Base-by-base conservation (phyloP, 2,797 vertebrate species). In the Notoglanidium macrostoma region DNA sequence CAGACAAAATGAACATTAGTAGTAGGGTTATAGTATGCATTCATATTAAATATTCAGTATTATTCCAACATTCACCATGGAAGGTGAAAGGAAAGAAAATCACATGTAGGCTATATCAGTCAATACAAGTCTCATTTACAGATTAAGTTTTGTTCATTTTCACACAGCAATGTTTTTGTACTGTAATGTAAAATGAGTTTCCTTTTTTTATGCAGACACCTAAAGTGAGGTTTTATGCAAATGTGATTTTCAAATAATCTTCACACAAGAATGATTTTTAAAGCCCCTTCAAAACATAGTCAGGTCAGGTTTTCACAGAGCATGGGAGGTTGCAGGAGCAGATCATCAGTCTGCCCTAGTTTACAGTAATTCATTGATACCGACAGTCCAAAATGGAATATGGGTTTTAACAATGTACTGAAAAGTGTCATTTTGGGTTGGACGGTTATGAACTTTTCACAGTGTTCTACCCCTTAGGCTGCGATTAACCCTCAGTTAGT, bases 351-450 rank as follows among this genome's bases (percentile, higher is more conserved):
- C 72, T 23, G 74, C 49, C 26, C 17, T 32, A 77, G n/a, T 54
- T 77, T 5, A n/a, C 49, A 77, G 5, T 17, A 54, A 14, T 29
- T 19, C n/a, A 29, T 54, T 29, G 5, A 54, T n/a, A 29, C 49
- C 15, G n/a, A 54, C 44, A 78, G 46, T 76, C 73, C 12, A n/a
- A 76, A 76, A 76, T 29, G 23, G 76, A 78, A 57, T 57, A 57
- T 78, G 17, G 23, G 11, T 74, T 57, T 32, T 35, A 55, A 78
- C n/a, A 55, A 55, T 49, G 49, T 49, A 49, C 7, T 49, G 49
- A 49, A 49, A 49, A 49, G 49, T 7, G 49, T 49, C 49, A 57
- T 59, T 59, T 40, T 35, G 9, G 17, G 32, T 40, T 79, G 54
- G 9, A 35, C 19, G 19, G 15, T 57, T 23, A 79, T 59, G 29